A percentile compares a stretch with the other conserved stretches of the same genome.
phyloP scores from a whole-genome alignment of 2,113 vertebrate genomes.

The Nannobrachium achirus region DNA sequence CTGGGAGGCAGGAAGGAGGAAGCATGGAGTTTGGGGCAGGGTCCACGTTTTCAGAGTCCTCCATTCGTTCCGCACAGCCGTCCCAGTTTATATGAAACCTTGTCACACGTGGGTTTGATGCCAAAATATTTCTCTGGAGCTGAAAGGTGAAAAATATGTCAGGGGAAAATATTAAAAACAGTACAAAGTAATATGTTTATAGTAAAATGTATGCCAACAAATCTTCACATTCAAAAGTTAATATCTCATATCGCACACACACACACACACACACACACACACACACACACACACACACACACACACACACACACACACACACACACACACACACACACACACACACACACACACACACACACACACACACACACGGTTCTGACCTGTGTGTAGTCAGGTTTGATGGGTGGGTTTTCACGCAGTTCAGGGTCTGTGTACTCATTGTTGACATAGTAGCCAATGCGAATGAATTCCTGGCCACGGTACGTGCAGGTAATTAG shows the following conservation, averaged over 20 bases:
- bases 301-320: no score
- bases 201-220: no score
- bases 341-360: no score
- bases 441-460: slow-evolving; percentile 94
- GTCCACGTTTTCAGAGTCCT: slow-evolving; percentile 88
- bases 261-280: no score
- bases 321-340: no score
- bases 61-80: slow-evolving; percentile 82
- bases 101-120: slow-evolving; percentile 91
- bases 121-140: slow-evolving; percentile 92
- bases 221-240: no score
- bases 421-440: slow-evolving; percentile 90
- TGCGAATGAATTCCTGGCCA: slow-evolving; percentile 91
- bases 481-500: slow-evolving; percentile 93
- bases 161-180: background rate
- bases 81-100: slow-evolving; percentile 96
- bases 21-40: slow-evolving; percentile 81
- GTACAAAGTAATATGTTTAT: background rate
- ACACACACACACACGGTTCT: background rate
- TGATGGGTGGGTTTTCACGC: slow-evolving; percentile 88
- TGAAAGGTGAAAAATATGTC: slow-evolving; percentile 44
- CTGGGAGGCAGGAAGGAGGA: slow-evolving; percentile 81
- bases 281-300: no score
- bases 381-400: slow-evolving; percentile 91
- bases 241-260: no score